Percentiles rank a stretch among this genome's conserved stretches.
phyloP scores from a whole-genome alignment of 1,140 invertebrate genomes.

The Cydia fagiglandana region DNA sequence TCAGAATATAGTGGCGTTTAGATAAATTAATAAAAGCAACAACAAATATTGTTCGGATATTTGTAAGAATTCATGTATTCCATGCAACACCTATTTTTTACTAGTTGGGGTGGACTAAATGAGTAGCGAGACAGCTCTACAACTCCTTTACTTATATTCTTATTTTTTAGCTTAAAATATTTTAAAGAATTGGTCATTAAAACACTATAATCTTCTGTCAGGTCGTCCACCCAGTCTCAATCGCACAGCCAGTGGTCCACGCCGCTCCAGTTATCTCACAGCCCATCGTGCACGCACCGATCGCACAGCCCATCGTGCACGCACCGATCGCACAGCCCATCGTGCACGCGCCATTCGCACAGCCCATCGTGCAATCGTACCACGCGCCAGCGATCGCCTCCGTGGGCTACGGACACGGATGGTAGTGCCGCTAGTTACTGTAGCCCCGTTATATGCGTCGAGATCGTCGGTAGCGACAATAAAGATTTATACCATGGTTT shows the following conservation, averaged over 20 bases:
- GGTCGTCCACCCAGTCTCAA: conserved; percentile 59
- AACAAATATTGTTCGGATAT: too few species aligned
- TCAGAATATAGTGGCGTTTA: too few species aligned
- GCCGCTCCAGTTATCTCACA: conserved; percentile 29
- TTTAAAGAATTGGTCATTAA: neutral
- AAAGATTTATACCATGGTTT: conserved; percentile 10
- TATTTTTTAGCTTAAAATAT: too few species aligned
- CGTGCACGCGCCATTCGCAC: conserved; percentile 45
- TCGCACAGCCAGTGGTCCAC: conserved; percentile 44
- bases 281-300: conserved; percentile 44
- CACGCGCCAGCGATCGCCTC: conserved; percentile 43
- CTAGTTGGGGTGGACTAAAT: too few species aligned
- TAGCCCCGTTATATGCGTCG: conserved; percentile 47
- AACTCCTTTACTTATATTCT: too few species aligned
- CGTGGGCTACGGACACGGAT: conserved; percentile 60
- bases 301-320: conserved; percentile 56
- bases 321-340: conserved; percentile 50
- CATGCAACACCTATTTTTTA: too few species aligned
- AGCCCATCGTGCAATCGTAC: conserved; percentile 50
- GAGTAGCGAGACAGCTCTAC: too few species aligned
- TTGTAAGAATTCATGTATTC: too few species aligned
- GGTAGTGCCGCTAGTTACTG: conserved; percentile 41
- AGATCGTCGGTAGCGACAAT: conserved; percentile 46
- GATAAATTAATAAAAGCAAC: too few species aligned
- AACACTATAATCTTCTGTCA: conserved; percentile 33